Evolutionary conservation across 2,113 vertebrate species (phyloP).

Genomic region (Ailurus styani): DNA sequence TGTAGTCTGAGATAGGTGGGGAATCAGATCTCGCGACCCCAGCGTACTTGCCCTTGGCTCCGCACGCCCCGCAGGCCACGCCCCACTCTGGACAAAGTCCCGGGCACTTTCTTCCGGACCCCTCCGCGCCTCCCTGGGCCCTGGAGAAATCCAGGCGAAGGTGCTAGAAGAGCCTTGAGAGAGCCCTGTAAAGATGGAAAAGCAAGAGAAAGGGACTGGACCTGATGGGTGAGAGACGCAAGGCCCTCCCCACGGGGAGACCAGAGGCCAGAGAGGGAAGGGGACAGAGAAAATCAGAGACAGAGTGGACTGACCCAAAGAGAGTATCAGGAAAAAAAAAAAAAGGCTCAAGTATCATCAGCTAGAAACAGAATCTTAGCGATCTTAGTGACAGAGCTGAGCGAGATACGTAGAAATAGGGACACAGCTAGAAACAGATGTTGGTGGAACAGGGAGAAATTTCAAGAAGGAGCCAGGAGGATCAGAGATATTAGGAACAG

Average conservation of each 20-base stretch:
- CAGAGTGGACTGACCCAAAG: neutral
- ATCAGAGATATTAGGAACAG: neutral
- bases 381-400: neutral
- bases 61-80: neutral
- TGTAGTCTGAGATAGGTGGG: rapidly evolving
- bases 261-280: neutral
- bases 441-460: neutral
- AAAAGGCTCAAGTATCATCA: neutral
- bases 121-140: rapidly evolving
- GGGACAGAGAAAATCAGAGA: neutral
- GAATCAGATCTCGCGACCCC: rapidly evolving
- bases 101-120: neutral
- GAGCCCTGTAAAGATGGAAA: neutral
- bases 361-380: neutral
- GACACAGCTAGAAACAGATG: neutral
- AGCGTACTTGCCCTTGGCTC: rapidly evolving
- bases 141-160: neutral
- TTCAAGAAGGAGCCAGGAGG: neutral
- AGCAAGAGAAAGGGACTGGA: neutral
- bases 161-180: neutral
- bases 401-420: neutral
- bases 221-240: neutral
- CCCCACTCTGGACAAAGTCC: neutral
- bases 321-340: too few species aligned
- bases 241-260: neutral